A percentile compares a stretch with the other conserved stretches of the same genome.
phyloP scores from a whole-genome alignment of 2,113 vertebrate species.

The Eretmochelys imbricata region DNA sequence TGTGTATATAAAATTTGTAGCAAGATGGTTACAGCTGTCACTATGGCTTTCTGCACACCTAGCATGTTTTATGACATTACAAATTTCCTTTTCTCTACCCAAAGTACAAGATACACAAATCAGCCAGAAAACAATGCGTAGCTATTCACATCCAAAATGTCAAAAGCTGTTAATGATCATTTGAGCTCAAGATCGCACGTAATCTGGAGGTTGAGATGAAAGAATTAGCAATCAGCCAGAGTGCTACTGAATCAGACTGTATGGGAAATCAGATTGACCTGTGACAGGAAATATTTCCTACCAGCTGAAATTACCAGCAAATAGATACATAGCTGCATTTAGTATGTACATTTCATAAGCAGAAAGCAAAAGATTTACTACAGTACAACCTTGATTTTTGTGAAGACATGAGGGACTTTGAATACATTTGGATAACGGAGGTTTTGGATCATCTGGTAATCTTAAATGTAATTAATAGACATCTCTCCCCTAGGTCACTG shows the following conservation, averaged over 20 bases:
- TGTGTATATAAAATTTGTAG: neutral
- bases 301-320: conserved; percentile 32
- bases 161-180: conserved; percentile 62
- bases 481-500: neutral
- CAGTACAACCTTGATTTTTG: neutral
- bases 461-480: neutral
- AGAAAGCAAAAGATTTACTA: neutral
- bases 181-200: neutral
- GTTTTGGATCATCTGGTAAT: neutral
- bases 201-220: conserved; percentile 33
- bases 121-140: conserved; percentile 46
- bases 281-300: neutral
- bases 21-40: conserved; percentile 12
- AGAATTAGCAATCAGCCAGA: conserved; percentile 32
- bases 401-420: conserved; percentile 2
- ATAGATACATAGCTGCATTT: conserved; percentile 19
- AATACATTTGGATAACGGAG: conserved; percentile 5
- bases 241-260: neutral
- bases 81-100: conserved; percentile 33
- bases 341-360: neutral
- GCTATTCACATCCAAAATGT: conserved; percentile 24
- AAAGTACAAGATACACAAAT: conserved; percentile 45
- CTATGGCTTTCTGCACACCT: conserved; percentile 31
- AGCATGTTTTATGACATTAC: conserved; percentile 31
- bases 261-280: neutral